Evolutionary conservation across 2,797 vertebrate species (phyloP).

Genomic region (Pterois miles): DNA sequence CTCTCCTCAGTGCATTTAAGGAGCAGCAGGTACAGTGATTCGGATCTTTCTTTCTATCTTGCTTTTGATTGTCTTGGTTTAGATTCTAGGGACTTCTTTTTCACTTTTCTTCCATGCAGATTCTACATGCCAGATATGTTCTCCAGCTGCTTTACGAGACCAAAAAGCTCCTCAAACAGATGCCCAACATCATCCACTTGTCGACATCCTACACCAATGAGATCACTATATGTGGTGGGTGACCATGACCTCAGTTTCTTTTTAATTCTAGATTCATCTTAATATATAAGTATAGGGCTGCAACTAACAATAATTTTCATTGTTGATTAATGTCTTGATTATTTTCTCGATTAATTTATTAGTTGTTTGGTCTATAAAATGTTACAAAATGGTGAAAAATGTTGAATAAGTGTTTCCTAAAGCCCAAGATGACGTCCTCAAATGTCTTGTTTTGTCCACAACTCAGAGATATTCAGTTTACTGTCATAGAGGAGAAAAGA

Average conservation of each 20-base stretch:
- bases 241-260: not conserved
- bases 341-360: no score
- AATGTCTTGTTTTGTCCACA: no score
- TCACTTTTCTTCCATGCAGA: constrained; percentile 70
- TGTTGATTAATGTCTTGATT: no score
- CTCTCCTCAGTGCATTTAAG: constrained; percentile 90
- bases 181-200: constrained; percentile 91
- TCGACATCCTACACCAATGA: constrained; percentile 90
- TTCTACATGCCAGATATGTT: constrained; percentile 91
- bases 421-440: no score
- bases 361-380: no score
- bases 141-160: constrained; percentile 92
- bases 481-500: no score
- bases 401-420: no score
- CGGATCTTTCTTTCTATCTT: not conserved
- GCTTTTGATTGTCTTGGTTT: not conserved
- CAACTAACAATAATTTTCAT: no score
- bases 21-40: constrained; percentile 83
- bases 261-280: not conserved
- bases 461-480: no score
- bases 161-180: constrained; percentile 89
- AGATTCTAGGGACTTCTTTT: not conserved
- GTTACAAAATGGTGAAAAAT: no score
- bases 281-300: no score
- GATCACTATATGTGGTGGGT: constrained; percentile 93